Evolutionary conservation across 2,888 invertebrate genomes (phyloP).

Genomic region (Tetragnatha montana): DNA sequence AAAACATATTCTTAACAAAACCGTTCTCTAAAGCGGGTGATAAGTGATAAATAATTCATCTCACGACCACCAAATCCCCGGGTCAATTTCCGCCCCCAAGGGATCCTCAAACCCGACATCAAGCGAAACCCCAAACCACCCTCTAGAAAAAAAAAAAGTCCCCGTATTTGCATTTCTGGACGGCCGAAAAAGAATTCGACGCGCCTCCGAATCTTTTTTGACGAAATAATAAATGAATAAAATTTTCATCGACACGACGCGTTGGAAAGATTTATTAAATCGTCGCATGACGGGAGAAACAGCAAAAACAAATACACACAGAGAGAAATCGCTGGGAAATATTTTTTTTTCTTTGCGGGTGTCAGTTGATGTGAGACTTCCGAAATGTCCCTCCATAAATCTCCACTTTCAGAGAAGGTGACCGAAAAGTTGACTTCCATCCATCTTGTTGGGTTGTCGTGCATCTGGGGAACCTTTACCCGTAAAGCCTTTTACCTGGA

Average conservation of each 20-base stretch:
- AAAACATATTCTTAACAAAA: too few relatives aligned
- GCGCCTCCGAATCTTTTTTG: background rate
- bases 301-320: conserved; percentile 10
- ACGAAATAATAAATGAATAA: conserved; percentile 17
- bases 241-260: background rate
- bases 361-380: conserved; percentile 26
- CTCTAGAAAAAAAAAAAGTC: background rate
- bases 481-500: conserved; percentile 37
- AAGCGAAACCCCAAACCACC: background rate
- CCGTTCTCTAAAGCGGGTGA: background rate
- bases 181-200: background rate
- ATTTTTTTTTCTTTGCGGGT: conserved; percentile 10
- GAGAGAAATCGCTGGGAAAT: background rate
- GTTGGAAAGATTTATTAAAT: conserved; percentile 14
- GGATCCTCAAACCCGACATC: background rate
- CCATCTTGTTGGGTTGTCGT: conserved; percentile 24
- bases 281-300: background rate
- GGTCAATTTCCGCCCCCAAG: background rate
- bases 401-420: conserved; percentile 36
- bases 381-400: conserved; percentile 46
- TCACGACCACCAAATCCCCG: background rate
- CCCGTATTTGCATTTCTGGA: background rate
- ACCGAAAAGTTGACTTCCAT: conserved; percentile 30
- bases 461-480: conserved; percentile 39
- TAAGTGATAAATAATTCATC: background rate